Percentiles rank a stretch among this genome's conserved stretches.
Evolutionary conservation across 2,113 vertebrate genomes (phyloP).

Genomic region (Rafetus swinhoei): DNA sequence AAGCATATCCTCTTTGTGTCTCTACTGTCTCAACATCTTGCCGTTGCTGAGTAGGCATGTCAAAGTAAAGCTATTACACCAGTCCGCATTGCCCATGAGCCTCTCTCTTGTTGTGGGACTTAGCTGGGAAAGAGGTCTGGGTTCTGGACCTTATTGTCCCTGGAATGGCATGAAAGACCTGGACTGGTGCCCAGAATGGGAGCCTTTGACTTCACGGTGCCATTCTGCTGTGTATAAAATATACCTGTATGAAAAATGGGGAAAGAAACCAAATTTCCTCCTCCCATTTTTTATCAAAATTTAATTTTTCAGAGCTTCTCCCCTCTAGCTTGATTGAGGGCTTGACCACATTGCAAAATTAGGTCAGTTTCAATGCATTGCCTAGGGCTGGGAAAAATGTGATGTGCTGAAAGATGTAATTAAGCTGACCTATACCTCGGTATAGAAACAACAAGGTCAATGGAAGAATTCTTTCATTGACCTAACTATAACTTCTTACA

Average conservation of each 20-base stretch:
- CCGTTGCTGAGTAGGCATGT: background rate
- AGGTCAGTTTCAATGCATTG: background rate
- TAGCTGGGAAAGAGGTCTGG: background rate
- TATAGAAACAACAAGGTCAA: background rate
- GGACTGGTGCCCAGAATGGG: background rate
- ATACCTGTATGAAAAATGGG: background rate
- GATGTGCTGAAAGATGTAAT: background rate
- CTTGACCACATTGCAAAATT: background rate
- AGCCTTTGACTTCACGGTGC: background rate
- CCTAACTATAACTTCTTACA: background rate
- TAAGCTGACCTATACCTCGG: background rate
- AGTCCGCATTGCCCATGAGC: background rate
- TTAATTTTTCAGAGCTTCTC: background rate
- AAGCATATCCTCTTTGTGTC: background rate
- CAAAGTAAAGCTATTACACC: background rate
- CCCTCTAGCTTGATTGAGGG: background rate
- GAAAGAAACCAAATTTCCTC: background rate
- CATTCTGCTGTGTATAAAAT: background rate
- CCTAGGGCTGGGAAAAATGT: background rate
- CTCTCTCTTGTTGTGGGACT: background rate
- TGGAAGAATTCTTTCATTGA: background rate
- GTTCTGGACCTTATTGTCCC: background rate
- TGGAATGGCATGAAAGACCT: background rate
- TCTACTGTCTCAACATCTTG: too few species aligned
- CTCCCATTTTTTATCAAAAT: background rate